Percentiles rank a stretch among this genome's conserved stretches.
phyloP scores from a whole-genome alignment of 2,888 invertebrate genomes.

The Pemphredon lugubris region DNA sequence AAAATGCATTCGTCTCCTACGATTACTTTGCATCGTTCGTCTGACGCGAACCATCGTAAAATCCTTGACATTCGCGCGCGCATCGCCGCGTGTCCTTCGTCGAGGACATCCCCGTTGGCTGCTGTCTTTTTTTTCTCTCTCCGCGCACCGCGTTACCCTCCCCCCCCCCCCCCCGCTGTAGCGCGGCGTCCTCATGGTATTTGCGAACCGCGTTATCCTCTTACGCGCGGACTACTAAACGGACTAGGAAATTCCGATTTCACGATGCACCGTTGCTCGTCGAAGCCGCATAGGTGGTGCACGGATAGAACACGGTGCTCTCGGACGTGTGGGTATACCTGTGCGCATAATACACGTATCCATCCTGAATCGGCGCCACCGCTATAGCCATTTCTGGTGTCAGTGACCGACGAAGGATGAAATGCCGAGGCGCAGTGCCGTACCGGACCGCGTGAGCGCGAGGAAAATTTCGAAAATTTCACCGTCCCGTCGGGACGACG shows the following conservation, averaged over 20 bases:
- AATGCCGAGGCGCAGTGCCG: slow-evolving; percentile 43
- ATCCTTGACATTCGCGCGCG: too few relatives aligned
- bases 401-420: slow-evolving; percentile 64
- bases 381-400: slow-evolving; percentile 52
- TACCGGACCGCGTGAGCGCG: slow-evolving; percentile 4
- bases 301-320: neutral
- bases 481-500: too few relatives aligned
- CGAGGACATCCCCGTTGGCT: neutral
- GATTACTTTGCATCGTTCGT: too few relatives aligned
- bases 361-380: slow-evolving; percentile 48
- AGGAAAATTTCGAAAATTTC: slow-evolving; percentile 28
- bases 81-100: too few relatives aligned
- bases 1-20: neutral
- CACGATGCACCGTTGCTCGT: slow-evolving; percentile 38
- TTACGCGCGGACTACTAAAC: slow-evolving; percentile 28
- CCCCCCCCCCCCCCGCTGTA: too few relatives aligned
- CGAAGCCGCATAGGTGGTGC: slow-evolving; percentile 45
- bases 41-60: too few relatives aligned
- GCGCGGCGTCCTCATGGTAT: slow-evolving; percentile 18
- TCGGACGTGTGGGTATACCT: slow-evolving; percentile 15
- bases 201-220: slow-evolving; percentile 23
- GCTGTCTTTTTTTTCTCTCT: neutral
- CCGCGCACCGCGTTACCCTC: neutral
- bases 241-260: slow-evolving; percentile 55
- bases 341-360: slow-evolving; percentile 11